Conservation (phyloP, 2,113 vertebrate species). For the Phylloscopus whistleri region DNA sequence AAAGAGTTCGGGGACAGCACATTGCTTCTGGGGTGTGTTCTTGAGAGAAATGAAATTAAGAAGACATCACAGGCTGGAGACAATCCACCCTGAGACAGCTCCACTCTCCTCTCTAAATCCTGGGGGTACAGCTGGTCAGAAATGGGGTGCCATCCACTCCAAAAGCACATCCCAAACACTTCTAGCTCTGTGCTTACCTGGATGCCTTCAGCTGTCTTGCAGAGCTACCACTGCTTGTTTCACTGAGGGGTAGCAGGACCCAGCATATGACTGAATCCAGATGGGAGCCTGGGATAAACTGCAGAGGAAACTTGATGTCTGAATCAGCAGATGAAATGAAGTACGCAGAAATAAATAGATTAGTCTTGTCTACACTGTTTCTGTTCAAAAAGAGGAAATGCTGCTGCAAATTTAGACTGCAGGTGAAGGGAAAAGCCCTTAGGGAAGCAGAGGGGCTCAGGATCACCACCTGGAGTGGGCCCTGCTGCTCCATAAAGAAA, state of each 20-base stretch:
- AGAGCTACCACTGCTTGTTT: neutral
- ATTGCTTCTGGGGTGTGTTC: fast-evolving
- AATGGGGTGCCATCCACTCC: neutral
- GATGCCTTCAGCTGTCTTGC: neutral
- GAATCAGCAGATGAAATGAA: neutral
- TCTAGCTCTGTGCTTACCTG: neutral
- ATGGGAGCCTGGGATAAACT: neutral
- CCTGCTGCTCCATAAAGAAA: neutral
- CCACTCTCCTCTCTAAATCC: neutral
- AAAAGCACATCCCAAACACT: neutral
- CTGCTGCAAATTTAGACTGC: neutral
- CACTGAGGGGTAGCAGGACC: neutral
- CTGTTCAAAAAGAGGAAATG: neutral
- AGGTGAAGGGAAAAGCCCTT: neutral
- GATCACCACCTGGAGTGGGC: neutral
- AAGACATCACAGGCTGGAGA: neutral
- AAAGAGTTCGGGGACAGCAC: neutral
- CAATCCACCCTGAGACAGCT: neutral
- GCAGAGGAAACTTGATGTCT: neutral
- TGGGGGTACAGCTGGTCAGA: neutral
- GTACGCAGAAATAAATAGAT: neutral
- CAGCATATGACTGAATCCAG: neutral
- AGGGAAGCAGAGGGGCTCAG: neutral
- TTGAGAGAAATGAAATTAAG: neutral
- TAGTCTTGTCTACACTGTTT: neutral